Evolutionary conservation across 2,797 vertebrate genomes (phyloP), one percentile per base, ranked within the genome.

Genomic region (Pampus argenteus): DNA sequence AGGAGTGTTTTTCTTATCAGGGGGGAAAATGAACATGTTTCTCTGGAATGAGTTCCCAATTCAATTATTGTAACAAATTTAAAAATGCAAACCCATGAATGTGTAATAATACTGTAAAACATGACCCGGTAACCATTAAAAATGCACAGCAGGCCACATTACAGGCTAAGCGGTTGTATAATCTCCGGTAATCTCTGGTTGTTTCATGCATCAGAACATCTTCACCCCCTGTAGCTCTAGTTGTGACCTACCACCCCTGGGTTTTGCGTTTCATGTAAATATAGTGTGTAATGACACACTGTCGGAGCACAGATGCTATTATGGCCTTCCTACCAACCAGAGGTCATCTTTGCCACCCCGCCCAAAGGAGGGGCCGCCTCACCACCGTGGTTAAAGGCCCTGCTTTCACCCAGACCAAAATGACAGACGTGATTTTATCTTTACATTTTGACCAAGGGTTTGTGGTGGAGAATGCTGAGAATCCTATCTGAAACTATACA

Each of bases 231-330:
- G 50, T 55, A 63, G 86, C 80, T 77, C 85, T 48, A 71, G 31
- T 60, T 22, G 60, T 83, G 88, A 92, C 84, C 89, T 88, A 64
- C 88, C 89, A 88, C 88, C 90, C 82, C 80, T 75, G 79, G 70
- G 78, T 89, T 77, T 61, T 76, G 83, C 57, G 77, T 91, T 91
- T 91, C 86, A 91, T 93, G 91, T 93, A 93, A 92, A 94, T 94
- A 94, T 94, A 94, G 92, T 91, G 81, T 89, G 84, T 94, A 94
- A 94, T 94, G 81, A 94, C 84, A 93, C 88, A 88, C 87, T 92
- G 86, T 80, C 72, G 85, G 86, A 67, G 71, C 85, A 92, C 79
- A 89, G 91, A 92, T 91, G 89, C 88, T 91, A 92, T 93, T 93
- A 93, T 92, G 86, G 90, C 82, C 88, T 82, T 86, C 83, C 61